Evolutionary conservation across 1,140 invertebrate species (phyloP), one percentile per base, ranked within the genome.

Genomic region (Drosophila setifemur): DNA sequence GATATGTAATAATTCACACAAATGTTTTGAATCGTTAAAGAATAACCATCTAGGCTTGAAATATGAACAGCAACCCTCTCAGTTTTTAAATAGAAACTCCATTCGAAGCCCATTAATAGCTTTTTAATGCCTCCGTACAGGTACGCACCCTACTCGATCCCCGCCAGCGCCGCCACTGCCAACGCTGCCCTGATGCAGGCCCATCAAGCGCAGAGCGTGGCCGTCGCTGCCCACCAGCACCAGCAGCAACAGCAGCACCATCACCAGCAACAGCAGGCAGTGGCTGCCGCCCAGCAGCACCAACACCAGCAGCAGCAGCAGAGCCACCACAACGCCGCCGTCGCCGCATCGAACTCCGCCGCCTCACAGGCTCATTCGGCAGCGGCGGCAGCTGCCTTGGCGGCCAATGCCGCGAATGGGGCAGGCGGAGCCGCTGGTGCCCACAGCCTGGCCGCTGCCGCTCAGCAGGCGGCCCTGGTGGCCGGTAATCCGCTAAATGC

Each of bases 381-480:
- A 83, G 52, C 91, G 82, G 54, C 89, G 88, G 45, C 92, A 89
- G 53, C 82, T 90, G n/a, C 92, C 78, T 37, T 92, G 90, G 89
- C 85, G 90, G 37, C 86, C 91, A 58, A 92, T 91, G 76, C 85
- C 73, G 91, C 92, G 1, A 91, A 92, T 6, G 90, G 91, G 0
- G 91, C 64, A 0, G 91, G 64, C 6, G 79, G 71, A 12, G 60
- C 33, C 2, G 72, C 78, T 23, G 83, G 71, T 23, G 90, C 92
- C 0, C 93, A 21, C 91, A 78, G 78, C 9, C 53, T 87, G 11
- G 78, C 89, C 11, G 86, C 90, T 29, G 90, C 91, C 6, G 90
- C 91, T n/a, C 91, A 91, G 25, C 91, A 91, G 40, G 91, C 91
- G 4, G 91, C 89, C 1, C 83, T 91, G 16, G 88, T 89, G 4